These are phyloP conservation scores for Morphnarchus princeps DNA, from an alignment of 2,113 vertebrate species.

Conservation along the genomic window DNA sequence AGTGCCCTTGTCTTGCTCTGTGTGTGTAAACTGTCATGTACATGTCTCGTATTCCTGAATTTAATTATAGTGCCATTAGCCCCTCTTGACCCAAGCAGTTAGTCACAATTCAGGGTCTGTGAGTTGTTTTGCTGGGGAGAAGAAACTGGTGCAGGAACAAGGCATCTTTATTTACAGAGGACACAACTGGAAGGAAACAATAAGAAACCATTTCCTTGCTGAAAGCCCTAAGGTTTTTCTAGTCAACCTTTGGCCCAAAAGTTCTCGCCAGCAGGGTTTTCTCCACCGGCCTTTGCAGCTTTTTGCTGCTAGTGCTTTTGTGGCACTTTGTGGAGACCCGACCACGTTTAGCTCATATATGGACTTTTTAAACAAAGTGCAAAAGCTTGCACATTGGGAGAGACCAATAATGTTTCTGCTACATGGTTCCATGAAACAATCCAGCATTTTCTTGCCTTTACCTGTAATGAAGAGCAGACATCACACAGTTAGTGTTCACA, in stretches of 20 bases:
- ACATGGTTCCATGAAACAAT: not conserved
- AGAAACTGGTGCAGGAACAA: not conserved
- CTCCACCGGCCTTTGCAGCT: accelerated
- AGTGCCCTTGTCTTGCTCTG: not conserved
- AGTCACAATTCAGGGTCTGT: not conserved
- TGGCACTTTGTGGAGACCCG: not conserved
- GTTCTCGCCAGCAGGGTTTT: not conserved
- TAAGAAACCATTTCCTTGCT: not conserved
- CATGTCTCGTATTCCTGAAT: not conserved
- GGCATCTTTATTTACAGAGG: not conserved
- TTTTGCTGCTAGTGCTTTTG: not conserved
- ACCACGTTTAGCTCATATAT: not conserved
- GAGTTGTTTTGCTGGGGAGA: not conserved
- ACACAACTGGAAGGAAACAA: not conserved
- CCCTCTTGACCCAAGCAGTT: not conserved
- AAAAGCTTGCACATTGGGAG: not conserved
- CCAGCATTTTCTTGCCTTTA: not conserved
- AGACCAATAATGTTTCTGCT: not conserved
- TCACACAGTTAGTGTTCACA: not conserved
- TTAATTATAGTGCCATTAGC: not conserved
- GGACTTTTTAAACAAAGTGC: not conserved
- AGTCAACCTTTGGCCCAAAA: not conserved
- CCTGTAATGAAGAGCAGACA: not conserved
- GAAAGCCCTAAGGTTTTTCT: not conserved
- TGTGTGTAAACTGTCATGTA: not conserved